A percentile compares a stretch with the other conserved stretches of the same genome.
These are phyloP conservation scores for Prionace glauca DNA, from an alignment of 2,797 vertebrate species.

Conservation along the genomic window DNA sequence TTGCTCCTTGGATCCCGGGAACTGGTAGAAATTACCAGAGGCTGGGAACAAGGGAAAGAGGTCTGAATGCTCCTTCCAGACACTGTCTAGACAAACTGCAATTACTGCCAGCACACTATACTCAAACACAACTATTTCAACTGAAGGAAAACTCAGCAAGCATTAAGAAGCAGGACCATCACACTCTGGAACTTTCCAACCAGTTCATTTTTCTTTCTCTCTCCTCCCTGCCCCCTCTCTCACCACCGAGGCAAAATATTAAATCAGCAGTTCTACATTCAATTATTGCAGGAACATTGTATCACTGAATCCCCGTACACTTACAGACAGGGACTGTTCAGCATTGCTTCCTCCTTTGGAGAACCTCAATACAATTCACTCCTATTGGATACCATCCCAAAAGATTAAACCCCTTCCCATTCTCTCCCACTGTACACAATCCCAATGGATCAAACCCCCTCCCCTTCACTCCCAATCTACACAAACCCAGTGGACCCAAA, in stretches of 20 bases:
- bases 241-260: not conserved
- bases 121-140: slow-evolving; percentile 11
- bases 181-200: slow-evolving; percentile 22
- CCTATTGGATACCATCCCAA: not conserved
- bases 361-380: not conserved
- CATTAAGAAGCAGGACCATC: not conserved
- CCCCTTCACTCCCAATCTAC: not conserved
- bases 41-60: slow-evolving; percentile 11
- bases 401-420: not conserved
- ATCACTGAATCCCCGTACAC: not conserved
- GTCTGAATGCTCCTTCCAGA: slow-evolving; percentile 71
- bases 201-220: not conserved
- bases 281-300: not conserved
- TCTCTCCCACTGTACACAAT: not conserved
- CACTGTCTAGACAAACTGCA: slow-evolving; percentile 87
- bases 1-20: slow-evolving; percentile 35
- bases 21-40: slow-evolving; percentile 37
- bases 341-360: not conserved
- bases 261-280: not conserved
- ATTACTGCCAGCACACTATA: slow-evolving; percentile 78
- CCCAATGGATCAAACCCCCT: not conserved
- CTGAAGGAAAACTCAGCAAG: slow-evolving; percentile 17
- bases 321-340: not conserved
- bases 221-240: not conserved
- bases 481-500: not conserved